Base-by-base conservation (phyloP, 2,888 invertebrate species). In the Pasiphila rectangulata region DNA sequence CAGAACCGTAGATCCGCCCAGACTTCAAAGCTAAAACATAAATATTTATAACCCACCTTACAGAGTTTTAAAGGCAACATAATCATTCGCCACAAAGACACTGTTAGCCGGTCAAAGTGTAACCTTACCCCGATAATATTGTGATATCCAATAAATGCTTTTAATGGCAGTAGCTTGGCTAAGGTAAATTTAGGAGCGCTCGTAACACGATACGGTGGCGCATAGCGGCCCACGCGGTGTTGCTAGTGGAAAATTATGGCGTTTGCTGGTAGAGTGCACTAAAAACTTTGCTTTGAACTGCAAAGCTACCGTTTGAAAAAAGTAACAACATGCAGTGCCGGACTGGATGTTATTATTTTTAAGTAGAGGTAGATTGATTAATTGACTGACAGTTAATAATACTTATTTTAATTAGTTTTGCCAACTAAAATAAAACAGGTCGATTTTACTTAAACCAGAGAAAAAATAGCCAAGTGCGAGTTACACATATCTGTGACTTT, bases 141-240 rank as follows among this genome's bases (percentile, higher is more conserved):
- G 72, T 75, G 83, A 79, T 79, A 85, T 77, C 76, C 76, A 80
- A 81, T 84, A 82, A 85, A 86, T 78, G 86, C 85, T 86, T 86
- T 86, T 86, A 86, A 84, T 83, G 85, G 81, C 82, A 72, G 79
- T 72, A 80, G 81, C 79, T 68, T 59, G 67, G 64, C 76, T 69
- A 83, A 85, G 83, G 86, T 86, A 87, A 85, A 87, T 86, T 85
- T 87, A 87, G 86, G 86, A 85, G 86, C 80, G 86, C 67, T 79
- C 72, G 84, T 60, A 80, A 86, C 64, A 49, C 51, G 79, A 87
- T 59, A 83, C 82, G 70, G 57, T 46, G 46, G 51, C 76, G 71
- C 59, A 47, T 47, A 49, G 10, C 78, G 72, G 72, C 79, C 79
- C 75, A 78, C 80, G 79, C 75, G 40, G 69, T 72, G 72, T 75